A percentile compares a stretch with the other conserved stretches of the same genome.
These are phyloP conservation scores for Boleophthalmus pectinirostris DNA, from an alignment of 2,113 vertebrate genomes.

Conservation along the genomic window DNA sequence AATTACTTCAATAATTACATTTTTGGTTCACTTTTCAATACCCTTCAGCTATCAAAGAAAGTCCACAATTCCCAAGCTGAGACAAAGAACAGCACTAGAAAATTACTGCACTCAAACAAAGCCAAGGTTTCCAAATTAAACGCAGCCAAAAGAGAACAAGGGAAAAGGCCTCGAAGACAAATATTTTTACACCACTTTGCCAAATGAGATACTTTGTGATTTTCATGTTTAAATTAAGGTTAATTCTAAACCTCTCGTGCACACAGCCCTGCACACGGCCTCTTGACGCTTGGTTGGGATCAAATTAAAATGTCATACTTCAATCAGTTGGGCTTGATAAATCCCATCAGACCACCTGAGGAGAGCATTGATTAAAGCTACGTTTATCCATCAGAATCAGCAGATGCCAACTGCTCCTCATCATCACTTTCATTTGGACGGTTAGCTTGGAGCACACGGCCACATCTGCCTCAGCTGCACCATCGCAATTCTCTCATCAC, in stretches of 20 bases:
- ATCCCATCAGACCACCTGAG: conserved; percentile 45
- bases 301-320: conserved; percentile 55
- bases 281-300: conserved; percentile 32
- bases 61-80: neutral
- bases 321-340: conserved; percentile 38
- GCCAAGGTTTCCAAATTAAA: conserved; percentile 8
- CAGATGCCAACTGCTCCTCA: conserved; percentile 18
- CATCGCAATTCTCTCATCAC: neutral
- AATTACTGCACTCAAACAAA: neutral
- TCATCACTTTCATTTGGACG: conserved; percentile 21
- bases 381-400: conserved; percentile 37
- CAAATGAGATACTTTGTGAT: conserved; percentile 1
- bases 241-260: neutral
- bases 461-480: neutral
- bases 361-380: conserved; percentile 34
- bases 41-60: conserved; percentile 6
- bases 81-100: neutral
- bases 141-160: neutral
- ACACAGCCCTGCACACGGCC: neutral
- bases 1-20: conserved; percentile 9
- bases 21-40: conserved; percentile 2
- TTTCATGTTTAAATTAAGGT: neutral
- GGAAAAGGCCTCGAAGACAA: conserved; percentile 1
- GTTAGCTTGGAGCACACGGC: neutral
- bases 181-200: neutral